Evolutionary conservation across 1,140 invertebrate genomes (phyloP), one percentile per base, ranked within the genome.

Genomic region (Oncopodura yosiiana): DNA sequence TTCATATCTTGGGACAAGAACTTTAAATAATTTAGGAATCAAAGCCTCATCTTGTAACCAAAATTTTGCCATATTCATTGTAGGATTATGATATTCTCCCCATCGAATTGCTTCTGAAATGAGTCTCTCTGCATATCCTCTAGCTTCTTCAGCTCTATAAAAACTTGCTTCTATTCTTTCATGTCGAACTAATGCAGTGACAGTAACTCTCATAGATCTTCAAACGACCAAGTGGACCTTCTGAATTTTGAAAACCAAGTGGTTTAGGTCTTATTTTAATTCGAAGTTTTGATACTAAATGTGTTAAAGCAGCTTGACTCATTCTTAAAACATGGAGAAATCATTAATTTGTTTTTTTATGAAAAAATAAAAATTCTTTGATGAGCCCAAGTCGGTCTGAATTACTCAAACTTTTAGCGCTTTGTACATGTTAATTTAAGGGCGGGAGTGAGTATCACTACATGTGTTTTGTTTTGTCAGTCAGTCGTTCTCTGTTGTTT

Each of bases 1-100:
- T 66, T 85, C 72, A 73, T 79, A 94, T 46, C 87, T 73, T 11
- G 89, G 89, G 19, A 81, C 87, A 16, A 94, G 69, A 16, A 94
- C 89, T 78, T 94, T 93, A 65, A 95, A 95, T 34, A 94, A 70
- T 74, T 94, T 94, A 64, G 93, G 88, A 4, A 94, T 74, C 12
- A 91, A 70, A 69, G 91, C 83, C 66, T 94, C 94, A 62, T 94
- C 90, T 46, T 81, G 62, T 34, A 95, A 69, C 87, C 88, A 95
- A 70, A 78, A 94, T 68, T 87, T 79, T 18, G 89, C 89, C 68
- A 84, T 72, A 63, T 92, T 85, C 89, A 95, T 94, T 8, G 87
- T 94, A 50, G 79, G 75, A 67, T 77, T 78, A 65, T 94, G 81
- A 29, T 76, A 75, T 67, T 91, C 86, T 11, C 92, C 91, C 80